phyloP scores from a whole-genome alignment of 2,113 vertebrate genomes.

The Acinonyx jubatus region DNA sequence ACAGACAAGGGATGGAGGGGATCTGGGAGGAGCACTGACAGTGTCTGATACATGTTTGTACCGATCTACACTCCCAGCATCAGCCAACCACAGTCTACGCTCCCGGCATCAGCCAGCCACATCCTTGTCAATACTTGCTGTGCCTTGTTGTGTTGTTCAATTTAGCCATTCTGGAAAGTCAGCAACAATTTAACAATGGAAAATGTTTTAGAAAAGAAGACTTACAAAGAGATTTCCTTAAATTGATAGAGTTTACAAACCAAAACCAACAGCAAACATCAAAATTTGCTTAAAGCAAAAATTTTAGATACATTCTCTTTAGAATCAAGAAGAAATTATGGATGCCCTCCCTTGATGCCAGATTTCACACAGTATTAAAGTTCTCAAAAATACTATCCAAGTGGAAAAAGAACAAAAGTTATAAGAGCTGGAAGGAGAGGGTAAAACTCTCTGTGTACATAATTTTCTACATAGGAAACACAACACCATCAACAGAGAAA shows the following conservation, averaged over 20 bases:
- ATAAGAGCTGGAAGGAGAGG: neutral
- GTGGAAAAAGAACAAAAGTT: neutral
- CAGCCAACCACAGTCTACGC: too few species aligned
- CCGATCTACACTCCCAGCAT: too few species aligned
- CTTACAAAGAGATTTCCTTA: neutral
- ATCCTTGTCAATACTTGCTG: neutral
- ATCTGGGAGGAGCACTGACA: neutral
- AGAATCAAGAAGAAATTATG: constrained; percentile 24
- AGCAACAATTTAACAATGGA: neutral
- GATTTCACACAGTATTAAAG: neutral
- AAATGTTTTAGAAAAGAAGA: neutral
- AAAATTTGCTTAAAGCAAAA: neutral
- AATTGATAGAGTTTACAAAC: neutral
- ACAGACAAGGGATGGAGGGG: neutral
- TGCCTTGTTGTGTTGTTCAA: neutral
- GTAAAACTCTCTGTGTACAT: neutral
- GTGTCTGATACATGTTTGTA: neutral
- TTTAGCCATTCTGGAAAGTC: neutral
- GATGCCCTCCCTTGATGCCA: neutral
- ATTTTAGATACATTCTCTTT: neutral
- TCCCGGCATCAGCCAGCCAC: neutral
- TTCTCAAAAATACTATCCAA: neutral
- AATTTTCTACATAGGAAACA: neutral
- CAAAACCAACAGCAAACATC: neutral
- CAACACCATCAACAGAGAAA: neutral